Evolutionary conservation across 2,888 invertebrate genomes (phyloP), one percentile per base, ranked within the genome.

Genomic region (Cotesia congregata): DNA sequence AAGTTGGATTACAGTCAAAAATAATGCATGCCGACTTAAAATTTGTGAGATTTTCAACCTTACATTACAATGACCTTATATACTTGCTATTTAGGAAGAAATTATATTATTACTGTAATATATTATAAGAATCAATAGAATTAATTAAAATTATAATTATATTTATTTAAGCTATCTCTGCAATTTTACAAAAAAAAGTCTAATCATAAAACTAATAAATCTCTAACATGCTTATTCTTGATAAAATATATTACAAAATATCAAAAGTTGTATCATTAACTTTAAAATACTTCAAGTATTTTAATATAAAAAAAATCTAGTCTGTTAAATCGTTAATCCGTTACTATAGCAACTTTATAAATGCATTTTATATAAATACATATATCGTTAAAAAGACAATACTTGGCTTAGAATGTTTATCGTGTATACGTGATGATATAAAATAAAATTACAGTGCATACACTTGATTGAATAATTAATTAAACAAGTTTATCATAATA

Each of bases 281-380:
- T 17, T 17, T 17, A 17, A n/a, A n/a, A n/a, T n/a, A n/a, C n/a
- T 30, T 3, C 3, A 30, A 30, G 30, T 30, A 30, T 30, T 3
- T 30, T n/a, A 38, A 65, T 62, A 62, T 62, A 65, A 40, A 3
- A 30, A 30, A 30, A 30, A 30, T 40, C 39, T 39, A 65, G 6
- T 40, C 20, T 72, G 65, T 72, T 72, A 12, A 41, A 72, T 72
- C 72, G 50, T 65, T 72, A 72, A 41, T 40, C 38, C 39, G 41
- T 65, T 30, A 38, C 72, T 41, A 41, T 41, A 62, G 72, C 41
- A 64, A 72, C 64, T 5, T 17, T 6, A 62, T 20, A 20, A n/a
- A 6, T 62, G n/a, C 64, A 40, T 6, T n/a, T 7, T 40, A 39
- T 17, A 1, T 68, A 12, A 50, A 30, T 70, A 9, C 60, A 38